These are phyloP conservation scores for Dendrolimus kikuchii DNA, from an alignment of 1,140 invertebrate genomes.

Conservation along the genomic window DNA sequence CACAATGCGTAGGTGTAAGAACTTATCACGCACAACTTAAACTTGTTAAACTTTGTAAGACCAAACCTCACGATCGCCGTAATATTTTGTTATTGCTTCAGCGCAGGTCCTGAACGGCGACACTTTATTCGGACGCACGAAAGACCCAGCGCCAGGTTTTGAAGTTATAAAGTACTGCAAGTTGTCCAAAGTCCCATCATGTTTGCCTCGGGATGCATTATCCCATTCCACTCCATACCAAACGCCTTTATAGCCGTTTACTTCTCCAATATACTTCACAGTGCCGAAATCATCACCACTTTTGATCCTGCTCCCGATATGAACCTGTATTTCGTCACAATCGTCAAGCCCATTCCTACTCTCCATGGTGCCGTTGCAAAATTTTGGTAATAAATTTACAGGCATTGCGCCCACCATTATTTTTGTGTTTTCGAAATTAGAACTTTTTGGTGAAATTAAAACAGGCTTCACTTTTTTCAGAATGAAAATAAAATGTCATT, in stretches of 20 bases:
- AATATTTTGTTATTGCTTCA: constrained; percentile 81
- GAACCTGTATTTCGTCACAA: constrained; percentile 42
- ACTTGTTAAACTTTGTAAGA: background rate
- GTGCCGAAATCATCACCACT: constrained; percentile 59
- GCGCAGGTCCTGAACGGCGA: constrained; percentile 79
- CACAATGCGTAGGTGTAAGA: no score
- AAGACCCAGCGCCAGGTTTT: constrained; percentile 85
- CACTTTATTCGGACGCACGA: constrained; percentile 87
- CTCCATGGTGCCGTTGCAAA: constrained; percentile 66
- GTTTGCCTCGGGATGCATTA: constrained; percentile 88
- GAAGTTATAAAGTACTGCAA: constrained; percentile 86
- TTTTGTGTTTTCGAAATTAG: constrained; percentile 59
- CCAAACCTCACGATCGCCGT: constrained; percentile 76
- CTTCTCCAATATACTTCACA: constrained; percentile 65
- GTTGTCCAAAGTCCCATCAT: constrained; percentile 88
- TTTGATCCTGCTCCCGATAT: constrained; percentile 61
- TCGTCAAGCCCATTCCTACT: constrained; percentile 53
- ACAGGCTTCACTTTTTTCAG: constrained; percentile 54
- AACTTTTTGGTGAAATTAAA: constrained; percentile 66
- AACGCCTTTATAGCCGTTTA: constrained; percentile 72
- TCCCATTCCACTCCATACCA: constrained; percentile 98
- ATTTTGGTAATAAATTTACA: constrained; percentile 66
- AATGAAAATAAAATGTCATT: constrained; percentile 21
- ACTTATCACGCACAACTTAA: no score
- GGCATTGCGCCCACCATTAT: constrained; percentile 71